Base-by-base conservation (phyloP, 2,113 vertebrate species). In the Meleagris gallopavo region DNA sequence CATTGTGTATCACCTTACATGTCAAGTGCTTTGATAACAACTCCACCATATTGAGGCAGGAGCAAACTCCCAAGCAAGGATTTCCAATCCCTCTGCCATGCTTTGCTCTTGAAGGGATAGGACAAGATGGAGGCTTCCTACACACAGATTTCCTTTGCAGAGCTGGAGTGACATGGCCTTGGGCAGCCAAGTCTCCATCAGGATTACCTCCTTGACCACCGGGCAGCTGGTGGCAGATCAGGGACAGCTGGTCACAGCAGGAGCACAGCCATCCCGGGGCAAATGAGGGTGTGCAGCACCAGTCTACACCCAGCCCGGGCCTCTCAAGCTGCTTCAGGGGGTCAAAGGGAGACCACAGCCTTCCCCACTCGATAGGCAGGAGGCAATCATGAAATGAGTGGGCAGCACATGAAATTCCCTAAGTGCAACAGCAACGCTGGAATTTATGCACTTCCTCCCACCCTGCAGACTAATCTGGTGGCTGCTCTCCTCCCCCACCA, bases 11-110 rank as follows among this genome's bases (percentile, higher is more conserved):
- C 82, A 85, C 70, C 34, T 81, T 60, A 60, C 13, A 17, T 5
- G 25, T 29, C 0, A 0, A 67, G 38, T 88, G 30, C 58, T 86
- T 66, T 57, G 45, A 48, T 83, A 95, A 72, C 4, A 30, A 67
- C 54, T 82, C 60, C 45, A 66, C 45, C 38, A 6, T 29, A 24
- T 1, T 0, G 1, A 29, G 58, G 55, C 45, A 77, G 14, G 14
- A 83, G 58, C 43, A 48, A 24, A n/a, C 24, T 50, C 24, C n/a
- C 67, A 6, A 36, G 24, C 16, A 8, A 27, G n/a, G 18, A 46
- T 27, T 18, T 50, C 15, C 45, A 48, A 36, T 41, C 81, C 25
- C n/a, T 88, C 1, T 0, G 60, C 46, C 1, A 1, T 2, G 0
- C 0, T 60, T 46, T 15, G 30, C 45, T 65, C 61, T 41, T 30